phyloP scores from a whole-genome alignment of 2,113 vertebrate genomes.

The Gorsachius goisagi region DNA sequence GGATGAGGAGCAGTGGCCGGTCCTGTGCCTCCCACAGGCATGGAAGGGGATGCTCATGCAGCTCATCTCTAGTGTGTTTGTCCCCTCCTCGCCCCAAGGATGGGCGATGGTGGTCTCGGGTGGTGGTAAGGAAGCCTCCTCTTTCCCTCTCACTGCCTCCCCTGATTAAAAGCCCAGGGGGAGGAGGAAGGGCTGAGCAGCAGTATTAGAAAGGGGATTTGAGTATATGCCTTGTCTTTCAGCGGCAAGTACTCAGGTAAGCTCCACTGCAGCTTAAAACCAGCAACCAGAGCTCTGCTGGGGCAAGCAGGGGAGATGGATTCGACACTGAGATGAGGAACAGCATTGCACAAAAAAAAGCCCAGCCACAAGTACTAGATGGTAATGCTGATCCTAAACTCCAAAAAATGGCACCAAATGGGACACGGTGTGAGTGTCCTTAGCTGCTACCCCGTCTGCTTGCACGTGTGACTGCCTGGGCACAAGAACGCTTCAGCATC shows the following conservation, averaged over 20 bases:
- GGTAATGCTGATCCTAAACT: background rate
- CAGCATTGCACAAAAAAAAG: background rate
- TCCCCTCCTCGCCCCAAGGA: background rate
- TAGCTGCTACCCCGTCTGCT: background rate
- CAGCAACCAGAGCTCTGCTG: background rate
- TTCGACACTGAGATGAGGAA: background rate
- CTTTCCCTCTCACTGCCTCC: background rate
- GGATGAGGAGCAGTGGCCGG: background rate
- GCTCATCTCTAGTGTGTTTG: background rate
- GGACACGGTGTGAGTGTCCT: background rate
- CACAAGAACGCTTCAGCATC: background rate
- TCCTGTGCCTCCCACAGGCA: background rate
- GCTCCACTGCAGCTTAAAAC: background rate
- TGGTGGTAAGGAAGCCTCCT: background rate
- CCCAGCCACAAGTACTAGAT: background rate
- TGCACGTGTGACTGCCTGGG: background rate
- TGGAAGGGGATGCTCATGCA: background rate
- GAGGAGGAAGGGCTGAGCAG: background rate
- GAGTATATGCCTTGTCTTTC: background rate
- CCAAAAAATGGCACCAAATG: background rate
- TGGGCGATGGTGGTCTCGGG: background rate
- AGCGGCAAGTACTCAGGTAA: background rate
- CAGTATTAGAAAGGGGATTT: background rate
- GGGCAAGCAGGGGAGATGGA: background rate
- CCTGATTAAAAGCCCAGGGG: fast-evolving